Percentiles rank a stretch among this genome's conserved stretches.
Conservation (phyloP, 2,113 vertebrate species). For the Tor tambroides region DNA sequence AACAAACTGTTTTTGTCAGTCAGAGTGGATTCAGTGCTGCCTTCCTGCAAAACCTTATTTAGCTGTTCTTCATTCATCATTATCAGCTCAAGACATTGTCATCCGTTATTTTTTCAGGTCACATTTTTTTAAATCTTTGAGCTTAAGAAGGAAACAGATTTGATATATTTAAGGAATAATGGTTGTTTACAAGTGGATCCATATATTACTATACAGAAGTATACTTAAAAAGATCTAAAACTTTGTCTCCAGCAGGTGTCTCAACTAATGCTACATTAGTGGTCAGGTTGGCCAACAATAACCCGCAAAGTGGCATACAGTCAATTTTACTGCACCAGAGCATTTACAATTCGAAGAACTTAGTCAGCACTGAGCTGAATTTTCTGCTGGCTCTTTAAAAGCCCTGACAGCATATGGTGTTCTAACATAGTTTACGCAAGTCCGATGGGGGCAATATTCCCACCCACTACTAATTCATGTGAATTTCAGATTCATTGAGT, state of each 20-base stretch:
- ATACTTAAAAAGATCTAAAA: not conserved
- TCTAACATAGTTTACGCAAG: not conserved
- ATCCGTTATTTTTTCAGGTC: too few species aligned
- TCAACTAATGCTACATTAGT: not conserved
- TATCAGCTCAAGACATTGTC: not conserved
- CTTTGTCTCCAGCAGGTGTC: not conserved
- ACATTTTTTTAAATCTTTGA: not conserved
- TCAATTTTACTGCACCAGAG: constrained; percentile 9
- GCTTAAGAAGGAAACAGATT: not conserved
- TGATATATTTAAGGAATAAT: too few species aligned
- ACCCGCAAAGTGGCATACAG: not conserved
- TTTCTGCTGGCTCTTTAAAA: not conserved
- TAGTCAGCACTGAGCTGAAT: constrained; percentile 20
- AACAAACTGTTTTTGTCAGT: constrained; percentile 6
- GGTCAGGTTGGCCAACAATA: not conserved
- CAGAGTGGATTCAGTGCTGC: not conserved
- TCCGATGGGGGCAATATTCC: not conserved
- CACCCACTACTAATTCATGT: constrained; percentile 1
- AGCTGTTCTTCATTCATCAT: not conserved
- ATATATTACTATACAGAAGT: not conserved
- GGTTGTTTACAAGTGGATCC: too few species aligned
- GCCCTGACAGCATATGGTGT: not conserved
- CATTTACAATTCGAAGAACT: not conserved
- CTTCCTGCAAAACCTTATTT: not conserved
- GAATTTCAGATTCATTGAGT: constrained; percentile 32